Conservation (phyloP, 2,888 invertebrate species). For the Malachius bipustulatus region DNA sequence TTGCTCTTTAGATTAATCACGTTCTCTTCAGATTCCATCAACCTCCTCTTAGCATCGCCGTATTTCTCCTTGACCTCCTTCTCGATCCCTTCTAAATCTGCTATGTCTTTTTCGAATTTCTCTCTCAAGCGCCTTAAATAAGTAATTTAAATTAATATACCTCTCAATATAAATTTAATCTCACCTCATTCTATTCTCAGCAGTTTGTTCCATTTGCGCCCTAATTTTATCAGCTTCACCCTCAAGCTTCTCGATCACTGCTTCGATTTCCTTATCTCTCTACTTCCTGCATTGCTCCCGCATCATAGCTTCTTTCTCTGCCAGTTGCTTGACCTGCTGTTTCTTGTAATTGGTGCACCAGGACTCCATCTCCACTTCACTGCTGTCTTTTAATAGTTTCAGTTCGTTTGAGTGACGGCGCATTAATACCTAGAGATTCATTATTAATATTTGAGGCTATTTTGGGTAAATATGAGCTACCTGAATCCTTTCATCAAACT, state of each 20-base stretch:
- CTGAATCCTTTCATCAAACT: constrained; percentile 41
- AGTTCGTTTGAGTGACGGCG: constrained; percentile 42
- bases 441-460: neutral
- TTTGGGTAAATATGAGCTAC: constrained; percentile 19
- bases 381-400: constrained; percentile 46
- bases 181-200: constrained; percentile 39
- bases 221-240: constrained; percentile 50
- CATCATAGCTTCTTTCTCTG: constrained; percentile 56
- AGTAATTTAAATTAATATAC: neutral
- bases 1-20: constrained; percentile 45
- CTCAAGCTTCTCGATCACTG: constrained; percentile 56
- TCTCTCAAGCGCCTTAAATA: constrained; percentile 57
- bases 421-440: constrained; percentile 28
- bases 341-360: constrained; percentile 50
- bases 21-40: constrained; percentile 53
- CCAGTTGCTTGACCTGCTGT: constrained; percentile 47
- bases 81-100: constrained; percentile 53
- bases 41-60: constrained; percentile 51
- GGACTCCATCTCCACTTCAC: constrained; percentile 50
- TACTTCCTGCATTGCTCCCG: constrained; percentile 58
- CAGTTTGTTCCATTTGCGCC: constrained; percentile 48
- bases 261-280: constrained; percentile 67
- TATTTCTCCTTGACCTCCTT: constrained; percentile 54
- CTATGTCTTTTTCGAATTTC: constrained; percentile 61
- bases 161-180: neutral